A percentile compares a stretch with the other conserved stretches of the same genome.
Evolutionary conservation across 2,888 invertebrate genomes (phyloP).

Genomic region (Kryphioiulus occultus): DNA sequence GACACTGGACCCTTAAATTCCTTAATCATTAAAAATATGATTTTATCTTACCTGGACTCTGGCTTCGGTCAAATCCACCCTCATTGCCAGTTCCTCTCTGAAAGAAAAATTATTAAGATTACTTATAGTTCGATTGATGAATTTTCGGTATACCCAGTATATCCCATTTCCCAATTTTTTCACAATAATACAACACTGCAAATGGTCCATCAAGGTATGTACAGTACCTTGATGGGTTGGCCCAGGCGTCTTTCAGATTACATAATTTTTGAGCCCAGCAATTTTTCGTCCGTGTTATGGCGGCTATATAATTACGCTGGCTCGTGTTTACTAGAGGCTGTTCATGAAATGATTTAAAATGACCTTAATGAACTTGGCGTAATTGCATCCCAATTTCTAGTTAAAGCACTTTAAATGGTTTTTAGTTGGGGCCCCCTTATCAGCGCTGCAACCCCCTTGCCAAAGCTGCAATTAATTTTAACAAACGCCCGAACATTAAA

Average conservation of each 20-base stretch:
- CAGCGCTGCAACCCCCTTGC: background rate
- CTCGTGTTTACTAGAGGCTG: slow-evolving; percentile 34
- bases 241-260: background rate
- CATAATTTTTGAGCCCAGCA: background rate
- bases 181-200: background rate
- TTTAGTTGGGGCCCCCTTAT: slow-evolving; percentile 21
- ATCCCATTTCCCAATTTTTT: no score
- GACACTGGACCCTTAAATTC: background rate
- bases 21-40: slow-evolving; percentile 53
- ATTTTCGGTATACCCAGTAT: no score
- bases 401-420: slow-evolving; percentile 36
- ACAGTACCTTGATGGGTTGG: background rate
- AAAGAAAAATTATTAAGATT: slow-evolving; percentile 31
- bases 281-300: slow-evolving; percentile 12
- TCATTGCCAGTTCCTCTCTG: slow-evolving; percentile 91
- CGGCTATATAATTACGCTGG: slow-evolving; percentile 24
- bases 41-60: slow-evolving; percentile 86
- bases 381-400: slow-evolving; percentile 7
- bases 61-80: slow-evolving; percentile 92
- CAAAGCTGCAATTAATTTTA: slow-evolving; percentile 36
- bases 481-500: background rate
- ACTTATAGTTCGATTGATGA: no score
- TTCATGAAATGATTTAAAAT: slow-evolving; percentile 32
- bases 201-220: background rate
- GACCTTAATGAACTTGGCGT: slow-evolving; percentile 28